These are phyloP conservation scores for Dasypogon diadema DNA, from an alignment of 2,888 invertebrate genomes.

Conservation along the genomic window DNA sequence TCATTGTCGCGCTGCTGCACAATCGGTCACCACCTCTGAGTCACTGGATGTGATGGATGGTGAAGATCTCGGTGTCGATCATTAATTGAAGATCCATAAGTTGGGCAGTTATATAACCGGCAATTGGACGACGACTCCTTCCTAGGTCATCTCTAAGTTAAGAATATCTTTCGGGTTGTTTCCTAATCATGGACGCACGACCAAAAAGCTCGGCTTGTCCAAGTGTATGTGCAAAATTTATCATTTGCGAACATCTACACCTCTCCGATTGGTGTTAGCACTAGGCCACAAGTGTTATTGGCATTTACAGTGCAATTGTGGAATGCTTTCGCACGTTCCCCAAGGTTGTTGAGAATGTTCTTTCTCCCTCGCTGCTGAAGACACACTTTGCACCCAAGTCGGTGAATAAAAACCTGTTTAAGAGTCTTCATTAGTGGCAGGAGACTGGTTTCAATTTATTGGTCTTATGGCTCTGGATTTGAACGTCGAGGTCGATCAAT, in stretches of 20 bases:
- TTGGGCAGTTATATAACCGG: neutral
- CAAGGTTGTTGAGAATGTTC: constrained; percentile 22
- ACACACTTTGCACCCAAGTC: too few species aligned
- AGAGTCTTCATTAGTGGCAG: neutral
- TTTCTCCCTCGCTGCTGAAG: neutral
- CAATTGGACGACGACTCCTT: neutral
- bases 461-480: constrained; percentile 2
- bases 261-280: too few species aligned
- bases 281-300: constrained; percentile 2
- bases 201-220: neutral
- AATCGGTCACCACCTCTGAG: constrained; percentile 22
- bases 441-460: neutral
- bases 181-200: constrained; percentile 6
- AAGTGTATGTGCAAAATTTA: constrained; percentile 29
- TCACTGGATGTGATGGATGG: neutral
- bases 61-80: constrained; percentile 6
- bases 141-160: constrained; percentile 30
- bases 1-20: neutral
- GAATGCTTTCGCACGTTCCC: constrained; percentile 25
- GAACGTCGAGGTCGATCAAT: neutral
- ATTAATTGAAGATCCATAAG: constrained; percentile 2
- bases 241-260: too few species aligned
- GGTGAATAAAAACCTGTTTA: too few species aligned
- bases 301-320: constrained; percentile 7
- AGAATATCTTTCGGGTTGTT: constrained; percentile 6